Percentiles rank a stretch among this genome's conserved stretches.
Conservation (phyloP, 2,797 vertebrate genomes). For the Pristis pectinata region DNA sequence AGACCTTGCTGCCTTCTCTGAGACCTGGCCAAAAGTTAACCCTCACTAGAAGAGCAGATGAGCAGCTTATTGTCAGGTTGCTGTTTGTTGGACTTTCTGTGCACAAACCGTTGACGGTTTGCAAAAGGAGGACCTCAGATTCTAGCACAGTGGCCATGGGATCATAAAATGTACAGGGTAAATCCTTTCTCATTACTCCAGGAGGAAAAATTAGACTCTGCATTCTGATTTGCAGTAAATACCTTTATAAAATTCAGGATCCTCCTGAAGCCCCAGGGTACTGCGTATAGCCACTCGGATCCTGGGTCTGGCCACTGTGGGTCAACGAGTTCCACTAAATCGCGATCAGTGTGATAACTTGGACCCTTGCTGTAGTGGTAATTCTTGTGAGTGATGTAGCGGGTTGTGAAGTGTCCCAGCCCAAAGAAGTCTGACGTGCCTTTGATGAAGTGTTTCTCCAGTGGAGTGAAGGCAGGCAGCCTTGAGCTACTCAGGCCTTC, state of each 20-base stretch:
- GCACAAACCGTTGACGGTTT: no score
- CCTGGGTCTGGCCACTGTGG: slow-evolving; percentile 80
- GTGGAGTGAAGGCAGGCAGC: slow-evolving; percentile 75
- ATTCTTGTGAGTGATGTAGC: slow-evolving; percentile 76
- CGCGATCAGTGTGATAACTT: slow-evolving; percentile 75
- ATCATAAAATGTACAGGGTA: not conserved
- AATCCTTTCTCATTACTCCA: not conserved
- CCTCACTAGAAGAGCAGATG: no score
- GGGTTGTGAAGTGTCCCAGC: slow-evolving; percentile 81
- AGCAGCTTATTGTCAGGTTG: no score
- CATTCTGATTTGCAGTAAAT: not conserved
- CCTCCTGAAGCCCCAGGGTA: slow-evolving; percentile 87
- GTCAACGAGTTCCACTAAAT: slow-evolving; percentile 79
- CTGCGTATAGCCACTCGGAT: slow-evolving; percentile 76
- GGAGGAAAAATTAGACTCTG: not conserved
- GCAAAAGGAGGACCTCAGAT: no score
- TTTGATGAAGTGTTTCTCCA: slow-evolving; percentile 86
- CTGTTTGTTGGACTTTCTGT: no score
- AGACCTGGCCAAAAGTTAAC: no score
- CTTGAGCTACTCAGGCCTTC: slow-evolving; percentile 74
- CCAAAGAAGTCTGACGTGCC: slow-evolving; percentile 87
- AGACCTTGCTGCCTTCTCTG: no score
- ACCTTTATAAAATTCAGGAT: slow-evolving; percentile 92
- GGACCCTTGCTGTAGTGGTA: slow-evolving; percentile 57
- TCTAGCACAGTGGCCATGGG: not conserved